Evolutionary conservation across 2,113 vertebrate genomes (phyloP).

Genomic region (Pantherophis guttatus): DNA sequence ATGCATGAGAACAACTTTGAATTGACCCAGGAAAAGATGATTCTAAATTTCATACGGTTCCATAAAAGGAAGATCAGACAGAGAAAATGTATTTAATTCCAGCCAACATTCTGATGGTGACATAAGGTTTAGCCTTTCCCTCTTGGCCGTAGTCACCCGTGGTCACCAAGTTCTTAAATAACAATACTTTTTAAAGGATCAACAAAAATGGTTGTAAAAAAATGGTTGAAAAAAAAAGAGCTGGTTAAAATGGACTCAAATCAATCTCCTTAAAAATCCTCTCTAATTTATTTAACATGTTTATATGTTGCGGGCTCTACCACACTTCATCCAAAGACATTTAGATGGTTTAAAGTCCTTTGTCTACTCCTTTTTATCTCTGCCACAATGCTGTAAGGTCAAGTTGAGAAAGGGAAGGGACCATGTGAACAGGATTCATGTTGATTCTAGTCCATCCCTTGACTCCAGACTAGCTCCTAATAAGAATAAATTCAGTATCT

Average conservation of each 20-base stretch:
- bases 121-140: not conserved
- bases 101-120: not conserved
- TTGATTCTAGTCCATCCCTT: not conserved
- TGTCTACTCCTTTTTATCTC: too few relatives aligned
- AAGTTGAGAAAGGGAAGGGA: too few relatives aligned
- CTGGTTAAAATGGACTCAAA: too few relatives aligned
- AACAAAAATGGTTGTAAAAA: too few relatives aligned
- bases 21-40: not conserved
- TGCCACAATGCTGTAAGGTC: too few relatives aligned
- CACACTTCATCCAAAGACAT: too few relatives aligned
- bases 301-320: too few relatives aligned
- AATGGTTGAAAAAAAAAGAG: too few relatives aligned
- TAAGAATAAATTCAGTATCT: not conserved
- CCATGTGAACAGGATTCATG: too few relatives aligned
- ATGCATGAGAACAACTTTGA: not conserved
- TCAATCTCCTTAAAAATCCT: too few relatives aligned
- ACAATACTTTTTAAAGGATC: not conserved
- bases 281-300: too few relatives aligned
- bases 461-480: not conserved
- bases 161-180: not conserved
- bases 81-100: not conserved
- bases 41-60: not conserved
- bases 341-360: too few relatives aligned
- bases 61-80: not conserved
- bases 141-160: not conserved